phyloP scores from a whole-genome alignment of 2,888 invertebrate genomes.

The Copidosoma aretas region DNA sequence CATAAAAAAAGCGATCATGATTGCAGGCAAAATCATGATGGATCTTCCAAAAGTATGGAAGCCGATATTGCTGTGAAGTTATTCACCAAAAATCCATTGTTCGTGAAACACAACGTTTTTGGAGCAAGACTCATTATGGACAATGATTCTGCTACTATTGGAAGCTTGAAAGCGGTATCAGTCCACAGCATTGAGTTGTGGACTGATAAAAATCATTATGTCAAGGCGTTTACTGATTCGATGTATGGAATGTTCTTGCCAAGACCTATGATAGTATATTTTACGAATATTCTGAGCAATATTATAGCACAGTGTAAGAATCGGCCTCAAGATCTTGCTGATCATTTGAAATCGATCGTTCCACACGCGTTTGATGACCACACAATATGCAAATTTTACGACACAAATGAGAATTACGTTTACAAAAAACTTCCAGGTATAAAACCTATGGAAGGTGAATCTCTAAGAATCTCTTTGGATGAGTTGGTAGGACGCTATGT shows the following conservation, averaged over 20 bases:
- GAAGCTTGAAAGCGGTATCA: slow-evolving; percentile 14
- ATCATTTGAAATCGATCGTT: slow-evolving; percentile 21
- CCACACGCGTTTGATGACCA: slow-evolving; percentile 34
- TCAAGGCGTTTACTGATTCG: slow-evolving; percentile 23
- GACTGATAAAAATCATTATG: slow-evolving; percentile 32
- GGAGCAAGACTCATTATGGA: slow-evolving; percentile 4
- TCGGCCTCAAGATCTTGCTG: slow-evolving; percentile 17
- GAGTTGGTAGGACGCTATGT: slow-evolving; percentile 28
- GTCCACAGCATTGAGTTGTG: slow-evolving; percentile 37
- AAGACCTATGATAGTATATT: slow-evolving; percentile 30
- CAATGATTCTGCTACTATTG: slow-evolving; percentile 20
- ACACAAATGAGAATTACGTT: slow-evolving; percentile 7
- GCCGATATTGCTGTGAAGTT: slow-evolving; percentile 29
- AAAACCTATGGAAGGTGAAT: slow-evolving; percentile 24
- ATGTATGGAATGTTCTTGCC: slow-evolving; percentile 20
- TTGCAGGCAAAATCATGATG: slow-evolving; percentile 19
- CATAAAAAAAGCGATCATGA: too few relatives aligned
- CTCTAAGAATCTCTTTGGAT: slow-evolving; percentile 14
- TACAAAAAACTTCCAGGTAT: slow-evolving; percentile 28
- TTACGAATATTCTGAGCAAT: slow-evolving; percentile 25
- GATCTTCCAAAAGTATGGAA: slow-evolving; percentile 28
- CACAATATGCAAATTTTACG: slow-evolving; percentile 21
- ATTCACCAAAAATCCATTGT: slow-evolving; percentile 19
- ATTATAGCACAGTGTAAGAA: slow-evolving; percentile 28
- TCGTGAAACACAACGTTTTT: slow-evolving; percentile 15